phyloP scores from a whole-genome alignment of 2,797 vertebrate species.

The Melanogrammus aeglefinus region DNA sequence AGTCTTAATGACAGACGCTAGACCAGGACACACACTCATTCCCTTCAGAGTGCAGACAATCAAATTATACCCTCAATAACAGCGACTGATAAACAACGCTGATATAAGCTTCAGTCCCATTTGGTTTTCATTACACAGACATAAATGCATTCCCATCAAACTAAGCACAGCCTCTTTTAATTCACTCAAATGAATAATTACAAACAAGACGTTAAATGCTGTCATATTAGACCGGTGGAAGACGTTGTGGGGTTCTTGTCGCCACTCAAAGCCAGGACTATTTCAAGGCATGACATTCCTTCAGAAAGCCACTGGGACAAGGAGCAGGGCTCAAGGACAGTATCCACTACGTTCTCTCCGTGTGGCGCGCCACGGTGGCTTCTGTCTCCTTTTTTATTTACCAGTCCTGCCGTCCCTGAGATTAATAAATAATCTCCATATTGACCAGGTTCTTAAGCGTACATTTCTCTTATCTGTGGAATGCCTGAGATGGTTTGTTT shows the following conservation, averaged over 20 bases:
- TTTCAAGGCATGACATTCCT: no score
- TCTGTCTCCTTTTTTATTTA: background rate
- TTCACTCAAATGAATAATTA: slow-evolving; percentile 11
- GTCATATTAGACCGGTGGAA: background rate
- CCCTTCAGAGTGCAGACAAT: slow-evolving; percentile 56
- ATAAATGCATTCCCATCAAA: slow-evolving; percentile 56
- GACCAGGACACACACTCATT: slow-evolving; percentile 52
- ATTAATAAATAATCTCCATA: slow-evolving; percentile 55
- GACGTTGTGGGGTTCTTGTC: no score
- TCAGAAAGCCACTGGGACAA: no score
- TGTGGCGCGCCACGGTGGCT: no score
- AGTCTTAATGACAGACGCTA: slow-evolving; percentile 67
- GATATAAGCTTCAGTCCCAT: slow-evolving; percentile 39
- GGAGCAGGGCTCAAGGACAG: no score
- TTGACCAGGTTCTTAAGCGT: slow-evolving; percentile 60
- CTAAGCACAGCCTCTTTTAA: slow-evolving; percentile 36
- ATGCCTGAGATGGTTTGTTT: slow-evolving; percentile 63
- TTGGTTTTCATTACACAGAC: slow-evolving; percentile 41
- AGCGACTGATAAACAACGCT: background rate
- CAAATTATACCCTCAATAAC: slow-evolving; percentile 49
- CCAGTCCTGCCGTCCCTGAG: background rate
- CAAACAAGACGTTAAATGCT: background rate
- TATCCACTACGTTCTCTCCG: no score
- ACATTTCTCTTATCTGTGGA: slow-evolving; percentile 62
- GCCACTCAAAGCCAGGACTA: no score